These are phyloP conservation scores for Scleropages formosus DNA, from an alignment of 2,797 vertebrate species.

Conservation along the genomic window DNA sequence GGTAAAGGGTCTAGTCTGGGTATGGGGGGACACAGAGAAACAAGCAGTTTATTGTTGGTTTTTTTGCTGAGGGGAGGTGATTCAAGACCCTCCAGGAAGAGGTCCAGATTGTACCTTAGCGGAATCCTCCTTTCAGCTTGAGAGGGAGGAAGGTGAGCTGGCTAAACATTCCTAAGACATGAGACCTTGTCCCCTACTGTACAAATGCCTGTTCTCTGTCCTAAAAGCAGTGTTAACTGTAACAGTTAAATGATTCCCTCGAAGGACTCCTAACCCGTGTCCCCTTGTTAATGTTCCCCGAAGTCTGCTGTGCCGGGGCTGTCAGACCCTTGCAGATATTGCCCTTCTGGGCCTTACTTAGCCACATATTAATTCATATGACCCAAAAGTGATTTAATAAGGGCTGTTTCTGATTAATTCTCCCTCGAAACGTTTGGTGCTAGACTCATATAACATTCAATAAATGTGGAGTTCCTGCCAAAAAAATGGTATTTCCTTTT, in stretches of 20 bases:
- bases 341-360: constrained; percentile 61
- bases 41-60: constrained; percentile 36
- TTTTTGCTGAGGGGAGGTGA: constrained; percentile 38
- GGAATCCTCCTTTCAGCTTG: constrained; percentile 57
- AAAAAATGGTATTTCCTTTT: constrained; percentile 63
- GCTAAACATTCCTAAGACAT: constrained; percentile 68
- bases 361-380: constrained; percentile 62
- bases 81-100: constrained; percentile 64
- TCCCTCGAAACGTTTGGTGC: constrained; percentile 74
- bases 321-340: constrained; percentile 61
- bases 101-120: constrained; percentile 55
- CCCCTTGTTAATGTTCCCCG: constrained; percentile 49
- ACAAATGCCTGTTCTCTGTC: constrained; percentile 45
- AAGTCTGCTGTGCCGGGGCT: constrained; percentile 58
- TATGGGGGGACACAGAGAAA: constrained; percentile 24
- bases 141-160: constrained; percentile 38
- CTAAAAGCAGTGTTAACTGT: constrained; percentile 49
- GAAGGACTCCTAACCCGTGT: constrained; percentile 46
- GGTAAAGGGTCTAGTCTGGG: constrained; percentile 42
- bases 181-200: constrained; percentile 62
- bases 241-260: constrained; percentile 44
- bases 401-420: constrained; percentile 75
- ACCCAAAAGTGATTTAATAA: constrained; percentile 73
- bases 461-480: constrained; percentile 69
- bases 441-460: constrained; percentile 73